Evolutionary conservation across 2,888 invertebrate species (phyloP).

Genomic region (Osmoderma eremita): DNA sequence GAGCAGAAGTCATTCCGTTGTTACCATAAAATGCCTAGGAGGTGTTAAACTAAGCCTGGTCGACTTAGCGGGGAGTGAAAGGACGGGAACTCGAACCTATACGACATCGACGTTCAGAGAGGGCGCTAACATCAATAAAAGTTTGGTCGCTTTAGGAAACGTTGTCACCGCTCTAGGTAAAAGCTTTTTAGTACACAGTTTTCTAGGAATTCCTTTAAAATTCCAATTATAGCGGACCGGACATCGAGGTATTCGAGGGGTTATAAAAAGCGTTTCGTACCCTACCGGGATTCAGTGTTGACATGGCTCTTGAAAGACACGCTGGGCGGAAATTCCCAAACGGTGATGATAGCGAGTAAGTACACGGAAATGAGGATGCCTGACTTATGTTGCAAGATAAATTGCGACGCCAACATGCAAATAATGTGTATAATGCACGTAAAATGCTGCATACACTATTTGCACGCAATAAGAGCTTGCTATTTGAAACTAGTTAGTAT

Average conservation of each 20-base stretch:
- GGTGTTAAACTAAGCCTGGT: conserved; percentile 74
- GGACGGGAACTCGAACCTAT: conserved; percentile 65
- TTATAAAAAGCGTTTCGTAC: conserved; percentile 70
- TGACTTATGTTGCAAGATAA: conserved; percentile 11
- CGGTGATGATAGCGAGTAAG: conserved; percentile 84
- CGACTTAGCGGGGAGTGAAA: conserved; percentile 78
- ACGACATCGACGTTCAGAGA: conserved; percentile 68
- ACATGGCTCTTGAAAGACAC: conserved; percentile 86
- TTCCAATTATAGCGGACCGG: conserved; percentile 61
- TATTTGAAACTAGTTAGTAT: no score
- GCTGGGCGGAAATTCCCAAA: conserved; percentile 80
- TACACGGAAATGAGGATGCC: conserved; percentile 49
- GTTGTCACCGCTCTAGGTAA: conserved; percentile 83
- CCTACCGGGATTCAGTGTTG: conserved; percentile 82
- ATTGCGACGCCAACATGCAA: conserved; percentile 14
- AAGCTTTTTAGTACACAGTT: conserved; percentile 42
- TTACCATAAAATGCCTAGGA: conserved; percentile 71
- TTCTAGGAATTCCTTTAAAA: neutral
- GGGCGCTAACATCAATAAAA: conserved; percentile 81
- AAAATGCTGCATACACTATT: no score
- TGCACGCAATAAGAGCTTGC: no score
- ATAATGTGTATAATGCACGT: conserved; percentile 26
- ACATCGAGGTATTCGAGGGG: conserved; percentile 55
- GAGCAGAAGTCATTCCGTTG: conserved; percentile 78
- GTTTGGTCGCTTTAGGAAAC: conserved; percentile 82